These are phyloP conservation scores for Kryphioiulus occultus DNA, from an alignment of 2,888 invertebrate genomes.

Conservation along the genomic window DNA sequence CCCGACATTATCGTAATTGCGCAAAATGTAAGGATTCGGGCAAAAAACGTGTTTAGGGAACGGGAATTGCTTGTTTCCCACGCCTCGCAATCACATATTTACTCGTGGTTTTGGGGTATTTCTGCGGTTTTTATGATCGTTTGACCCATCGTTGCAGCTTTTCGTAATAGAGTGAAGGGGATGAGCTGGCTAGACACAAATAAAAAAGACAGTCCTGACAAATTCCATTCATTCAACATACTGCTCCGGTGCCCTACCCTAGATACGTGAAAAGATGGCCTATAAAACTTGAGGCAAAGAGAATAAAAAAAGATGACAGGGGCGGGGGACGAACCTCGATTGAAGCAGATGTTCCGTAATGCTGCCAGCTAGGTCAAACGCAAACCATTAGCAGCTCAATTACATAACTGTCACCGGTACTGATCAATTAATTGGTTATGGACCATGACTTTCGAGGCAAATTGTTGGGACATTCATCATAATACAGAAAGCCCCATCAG, in stretches of 20 bases:
- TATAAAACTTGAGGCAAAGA: background rate
- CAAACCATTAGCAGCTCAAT: conserved; percentile 9
- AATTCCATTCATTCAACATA: conserved; percentile 5
- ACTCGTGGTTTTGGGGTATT: background rate
- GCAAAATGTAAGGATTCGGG: background rate
- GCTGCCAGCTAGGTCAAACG: conserved; percentile 9
- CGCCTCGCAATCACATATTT: background rate
- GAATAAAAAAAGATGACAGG: background rate
- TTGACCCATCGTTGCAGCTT: background rate
- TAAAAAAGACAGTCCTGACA: background rate
- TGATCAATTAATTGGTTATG: background rate
- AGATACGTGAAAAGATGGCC: conserved; percentile 2
- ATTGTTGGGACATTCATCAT: background rate
- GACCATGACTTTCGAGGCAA: background rate
- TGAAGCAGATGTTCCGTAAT: background rate
- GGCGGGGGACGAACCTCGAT: background rate
- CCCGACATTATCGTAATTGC: background rate
- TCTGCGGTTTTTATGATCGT: background rate
- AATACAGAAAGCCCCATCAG: background rate
- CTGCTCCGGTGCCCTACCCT: background rate
- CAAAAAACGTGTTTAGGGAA: background rate
- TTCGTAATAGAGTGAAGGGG: background rate
- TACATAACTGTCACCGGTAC: conserved; percentile 1
- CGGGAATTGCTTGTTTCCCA: background rate
- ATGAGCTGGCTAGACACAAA: background rate